A percentile compares a stretch with the other conserved stretches of the same genome.
phyloP scores from a whole-genome alignment of 2,113 vertebrate genomes.

The cattle (Bos taurus) region ARS-UCD2.0 NC_037338.1:55655001-55655500 shows the following conservation, averaged over 20 bases:
- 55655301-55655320: background rate
- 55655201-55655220: background rate
- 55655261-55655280: background rate
- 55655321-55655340: background rate
- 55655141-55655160: constrained; percentile 34
- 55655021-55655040: background rate
- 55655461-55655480: background rate
- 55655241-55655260: background rate
- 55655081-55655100: background rate
- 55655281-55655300: background rate
- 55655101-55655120: background rate
- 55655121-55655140: background rate
- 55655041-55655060: background rate
- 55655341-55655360: background rate
- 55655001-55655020: background rate
- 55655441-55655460: background rate
- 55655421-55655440: background rate
- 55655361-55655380: background rate
- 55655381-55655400: background rate
- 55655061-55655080: too few relatives aligned
- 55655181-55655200: background rate
- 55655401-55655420: background rate
- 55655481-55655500: background rate
- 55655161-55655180: background rate
- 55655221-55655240: background rate